Percentiles rank a stretch among this genome's conserved stretches.
phyloP scores from a whole-genome alignment of 2,113 vertebrate genomes.

The Irena cyanogastra region DNA sequence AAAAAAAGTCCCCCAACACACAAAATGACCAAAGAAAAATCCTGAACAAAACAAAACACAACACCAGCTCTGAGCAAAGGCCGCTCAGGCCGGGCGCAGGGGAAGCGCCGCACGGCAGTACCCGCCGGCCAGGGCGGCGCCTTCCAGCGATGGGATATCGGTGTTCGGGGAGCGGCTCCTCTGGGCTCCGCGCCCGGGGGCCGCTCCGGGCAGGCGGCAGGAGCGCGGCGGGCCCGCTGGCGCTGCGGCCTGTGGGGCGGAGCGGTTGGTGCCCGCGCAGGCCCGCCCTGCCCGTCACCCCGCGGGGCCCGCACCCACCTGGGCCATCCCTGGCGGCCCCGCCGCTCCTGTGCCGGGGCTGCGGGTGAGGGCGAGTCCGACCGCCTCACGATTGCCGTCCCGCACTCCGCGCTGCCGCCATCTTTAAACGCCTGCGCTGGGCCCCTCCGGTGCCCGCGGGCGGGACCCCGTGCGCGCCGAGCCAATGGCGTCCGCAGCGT shows the following conservation, averaged over 20 bases:
- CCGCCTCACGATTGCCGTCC: not conserved
- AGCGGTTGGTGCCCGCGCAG: not conserved
- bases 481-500: not conserved
- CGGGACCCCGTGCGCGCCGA: not conserved
- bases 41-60: not conserved
- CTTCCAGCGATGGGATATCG: not conserved
- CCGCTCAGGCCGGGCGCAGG: not conserved
- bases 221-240: not conserved
- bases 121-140: not conserved
- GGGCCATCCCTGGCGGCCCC: constrained; percentile 26
- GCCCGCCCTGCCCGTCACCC: not conserved
- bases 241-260: not conserved
- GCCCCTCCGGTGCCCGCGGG: not conserved
- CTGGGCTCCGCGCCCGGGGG: not conserved
- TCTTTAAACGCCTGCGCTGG: constrained; percentile 50
- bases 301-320: constrained; percentile 27
- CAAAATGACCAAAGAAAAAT: no score
- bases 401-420: not conserved
- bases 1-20: no score
- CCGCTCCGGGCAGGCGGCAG: not conserved
- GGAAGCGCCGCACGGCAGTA: not conserved
- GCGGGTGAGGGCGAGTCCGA: not conserved
- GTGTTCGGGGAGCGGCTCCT: not conserved
- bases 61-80: not conserved
- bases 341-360: not conserved